Base-by-base conservation (phyloP, 2,113 vertebrate genomes). In the Echinops telfairi region DNA sequence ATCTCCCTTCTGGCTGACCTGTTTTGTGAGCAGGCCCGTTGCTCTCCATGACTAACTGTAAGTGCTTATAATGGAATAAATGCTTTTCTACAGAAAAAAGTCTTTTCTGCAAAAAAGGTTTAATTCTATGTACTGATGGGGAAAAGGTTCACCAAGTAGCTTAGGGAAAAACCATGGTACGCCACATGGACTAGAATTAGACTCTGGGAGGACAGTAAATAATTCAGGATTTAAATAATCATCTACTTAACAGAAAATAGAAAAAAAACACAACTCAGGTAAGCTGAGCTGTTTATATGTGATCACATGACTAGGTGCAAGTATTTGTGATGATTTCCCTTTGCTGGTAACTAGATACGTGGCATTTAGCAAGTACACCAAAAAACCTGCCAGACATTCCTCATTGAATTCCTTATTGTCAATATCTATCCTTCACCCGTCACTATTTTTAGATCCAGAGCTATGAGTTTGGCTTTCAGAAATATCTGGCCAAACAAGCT, bases 141-240 rank as follows among this genome's bases (percentile, higher is more conserved):
- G 12, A 53, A 53, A 53, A 12, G 47, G 5, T 53, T 53, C 47
- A 8, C 47, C 47, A 6, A 53, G 47, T 53, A 53, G 47, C 47
- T 79, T 83, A 76, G 33, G n/a, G 86, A 91, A 53, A 6, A 83
- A 43, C 31, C n/a, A 71, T 40, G 6, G 31, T 16, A 71, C 66
- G 1, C 66, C 16, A n/a, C 53, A 6, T 11, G 27, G 47, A n/a
- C 88, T 29, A 86, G n/a, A 94, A 43, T 90, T 77, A 40, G 47
- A 29, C 11, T 6, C 6, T 71, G 11, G 15, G 14, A 36, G 27
- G 62, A 40, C 31, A 71, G 58, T 6, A 86, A 86, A 86, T 20
- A 77, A 80, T 6, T 60, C n/a, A 85, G 1, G 4, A 14, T 53
- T 92, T 95, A 93, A 78, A 62, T 76, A 57, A 87, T 16, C 60